Conservation (phyloP, 92 coral and sea anemone genomes). For the Parazoanthus swiftii region DNA sequence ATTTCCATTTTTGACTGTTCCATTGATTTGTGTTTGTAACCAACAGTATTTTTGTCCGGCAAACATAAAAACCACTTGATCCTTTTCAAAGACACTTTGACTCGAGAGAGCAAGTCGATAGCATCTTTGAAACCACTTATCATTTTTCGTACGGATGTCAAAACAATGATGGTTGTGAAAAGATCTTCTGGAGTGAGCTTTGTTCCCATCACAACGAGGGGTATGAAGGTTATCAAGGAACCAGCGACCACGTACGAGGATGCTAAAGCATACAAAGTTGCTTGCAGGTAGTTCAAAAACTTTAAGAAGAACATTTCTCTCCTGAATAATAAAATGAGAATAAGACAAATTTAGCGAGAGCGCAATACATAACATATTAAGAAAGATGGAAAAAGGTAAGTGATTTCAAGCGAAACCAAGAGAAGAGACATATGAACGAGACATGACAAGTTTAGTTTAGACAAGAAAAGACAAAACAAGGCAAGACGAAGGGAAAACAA, state of each 20-base stretch:
- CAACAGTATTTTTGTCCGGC: not conserved
- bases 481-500: too few relatives aligned
- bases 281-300: conserved; percentile 6
- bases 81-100: conserved; percentile 19
- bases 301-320: conserved; percentile 22
- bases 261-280: not conserved
- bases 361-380: not conserved
- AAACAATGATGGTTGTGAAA: conserved; percentile 31
- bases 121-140: conserved; percentile 12
- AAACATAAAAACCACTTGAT: conserved; percentile 3
- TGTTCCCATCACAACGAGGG: not conserved
- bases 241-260: conserved; percentile 22
- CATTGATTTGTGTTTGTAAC: not conserved
- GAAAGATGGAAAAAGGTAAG: not conserved
- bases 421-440: too few relatives aligned
- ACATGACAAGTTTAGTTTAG: too few relatives aligned
- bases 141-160: conserved; percentile 18
- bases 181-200: conserved; percentile 31
- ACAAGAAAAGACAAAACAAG: not conserved
- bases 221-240: conserved; percentile 4
- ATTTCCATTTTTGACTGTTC: not conserved
- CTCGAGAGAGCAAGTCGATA: conserved; percentile 5
- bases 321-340: not conserved
- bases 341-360: not conserved
- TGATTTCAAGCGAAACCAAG: not conserved